Conservation (phyloP, 2,888 invertebrate genomes). For the Epinotia ramella region DNA sequence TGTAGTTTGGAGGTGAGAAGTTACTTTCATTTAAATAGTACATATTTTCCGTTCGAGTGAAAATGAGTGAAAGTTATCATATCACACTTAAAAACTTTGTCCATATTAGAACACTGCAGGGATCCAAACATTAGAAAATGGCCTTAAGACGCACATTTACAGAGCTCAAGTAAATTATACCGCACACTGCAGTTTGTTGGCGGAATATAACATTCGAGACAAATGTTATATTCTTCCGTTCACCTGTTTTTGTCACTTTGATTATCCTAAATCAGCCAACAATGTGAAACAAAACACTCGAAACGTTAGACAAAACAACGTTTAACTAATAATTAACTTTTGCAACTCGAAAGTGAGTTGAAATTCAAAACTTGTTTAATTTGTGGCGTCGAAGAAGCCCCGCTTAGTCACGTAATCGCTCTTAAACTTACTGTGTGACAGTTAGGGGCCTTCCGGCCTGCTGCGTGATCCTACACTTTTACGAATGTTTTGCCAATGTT, state of each 20-base stretch:
- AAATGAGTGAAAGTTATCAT: not conserved
- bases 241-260: constrained; percentile 3
- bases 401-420: constrained; percentile 83
- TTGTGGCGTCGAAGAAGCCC: constrained; percentile 72
- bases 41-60: not conserved
- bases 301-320: constrained; percentile 58
- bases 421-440: constrained; percentile 63
- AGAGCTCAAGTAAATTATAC: no score
- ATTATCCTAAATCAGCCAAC: not conserved
- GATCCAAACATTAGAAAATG: no score
- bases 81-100: not conserved
- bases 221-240: not conserved
- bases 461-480: constrained; percentile 34
- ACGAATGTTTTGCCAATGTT: constrained; percentile 21
- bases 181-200: no score
- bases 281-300: constrained; percentile 39
- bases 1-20: constrained; percentile 11
- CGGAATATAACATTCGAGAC: no score
- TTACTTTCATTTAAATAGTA: constrained; percentile 3
- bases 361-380: constrained; percentile 80
- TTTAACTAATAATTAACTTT: constrained; percentile 79
- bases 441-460: constrained; percentile 41
- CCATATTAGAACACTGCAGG: no score
- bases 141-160: no score
- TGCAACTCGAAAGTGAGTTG: constrained; percentile 58